Conservation (phyloP, 2,888 invertebrate species). For the Leucozona laternaria region DNA sequence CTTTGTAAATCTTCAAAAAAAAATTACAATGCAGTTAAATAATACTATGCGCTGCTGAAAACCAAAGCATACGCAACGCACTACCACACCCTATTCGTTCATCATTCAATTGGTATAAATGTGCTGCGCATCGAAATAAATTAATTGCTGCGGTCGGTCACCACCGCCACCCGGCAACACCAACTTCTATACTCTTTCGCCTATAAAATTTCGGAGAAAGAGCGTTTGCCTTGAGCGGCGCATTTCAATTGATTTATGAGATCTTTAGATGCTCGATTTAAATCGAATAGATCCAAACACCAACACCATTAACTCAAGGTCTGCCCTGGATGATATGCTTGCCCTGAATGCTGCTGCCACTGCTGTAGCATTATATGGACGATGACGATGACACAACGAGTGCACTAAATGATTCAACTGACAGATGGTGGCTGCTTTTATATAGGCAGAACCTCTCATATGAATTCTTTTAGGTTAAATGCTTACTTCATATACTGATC, state of each 20-base stretch:
- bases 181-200: background rate
- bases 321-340: background rate
- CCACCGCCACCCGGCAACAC: background rate
- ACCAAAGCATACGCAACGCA: constrained; percentile 12
- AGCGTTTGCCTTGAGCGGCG: constrained; percentile 47
- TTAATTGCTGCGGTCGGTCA: constrained; percentile 60
- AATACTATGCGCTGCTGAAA: constrained; percentile 29
- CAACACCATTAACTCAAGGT: constrained; percentile 57
- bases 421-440: constrained; percentile 64
- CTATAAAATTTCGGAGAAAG: constrained; percentile 19
- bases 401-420: constrained; percentile 66
- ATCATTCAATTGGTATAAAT: constrained; percentile 45
- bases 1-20: no score
- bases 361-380: background rate
- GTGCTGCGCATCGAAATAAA: constrained; percentile 58
- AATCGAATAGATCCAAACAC: constrained; percentile 72
- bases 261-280: constrained; percentile 71
- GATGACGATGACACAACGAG: background rate
- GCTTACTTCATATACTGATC: background rate
- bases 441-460: constrained; percentile 27
- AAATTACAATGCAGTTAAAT: no score
- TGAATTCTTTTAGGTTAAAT: constrained; percentile 11
- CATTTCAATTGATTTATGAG: constrained; percentile 73
- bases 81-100: constrained; percentile 27
- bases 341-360: background rate